Evolutionary conservation across 2,888 invertebrate species (phyloP), one percentile per base, ranked within the genome.

Genomic region (Argyresthia albistria): DNA sequence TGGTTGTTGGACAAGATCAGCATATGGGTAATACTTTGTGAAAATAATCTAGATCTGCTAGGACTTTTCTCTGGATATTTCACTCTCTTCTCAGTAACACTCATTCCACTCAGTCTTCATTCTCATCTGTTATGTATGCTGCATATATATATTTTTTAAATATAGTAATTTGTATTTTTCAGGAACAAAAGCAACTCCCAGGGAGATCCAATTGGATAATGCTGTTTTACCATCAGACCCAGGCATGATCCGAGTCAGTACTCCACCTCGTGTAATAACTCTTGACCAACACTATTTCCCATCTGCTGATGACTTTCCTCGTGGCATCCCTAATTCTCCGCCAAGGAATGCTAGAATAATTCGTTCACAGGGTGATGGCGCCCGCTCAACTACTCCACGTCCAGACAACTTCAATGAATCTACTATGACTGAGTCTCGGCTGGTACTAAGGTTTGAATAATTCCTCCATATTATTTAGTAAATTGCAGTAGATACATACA

Each of bases 181-280:
- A 93, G 95, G 94, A 43, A 93, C 95, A 25, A 92, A 93, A 75
- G 95, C 95, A 46, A 91, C 95, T n/a, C 96, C 96, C 1, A 89
- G 95, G 60, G 97, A 97, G 88, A 94, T 96, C 55, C 91, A 92
- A 59, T 81, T 95, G 67, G 97, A 97, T 70, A 95, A 95, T 88
- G 92, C 95, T 11, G 91, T 95, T 58, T 79, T 95, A 70, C 89
- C 90, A 46, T 90, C 91, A 55, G 93, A 93, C 61, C 91, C 92
- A 39, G 90, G 91, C 14, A 91, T 93, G 80, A 90, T 95, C 51
- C 90, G 95, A 58, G 95, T 97, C 49, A 91, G 94, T 80, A 97
- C 97, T 15, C 97, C 97, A 4, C 97, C 97, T 10, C 90, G 96
- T 63, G 92, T 93, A 15, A 92, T 97, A 52, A 97, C 96, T 10